These are phyloP conservation scores for Laticauda laticaudata DNA, from an alignment of 2,113 vertebrate species.

Conservation along the genomic window DNA sequence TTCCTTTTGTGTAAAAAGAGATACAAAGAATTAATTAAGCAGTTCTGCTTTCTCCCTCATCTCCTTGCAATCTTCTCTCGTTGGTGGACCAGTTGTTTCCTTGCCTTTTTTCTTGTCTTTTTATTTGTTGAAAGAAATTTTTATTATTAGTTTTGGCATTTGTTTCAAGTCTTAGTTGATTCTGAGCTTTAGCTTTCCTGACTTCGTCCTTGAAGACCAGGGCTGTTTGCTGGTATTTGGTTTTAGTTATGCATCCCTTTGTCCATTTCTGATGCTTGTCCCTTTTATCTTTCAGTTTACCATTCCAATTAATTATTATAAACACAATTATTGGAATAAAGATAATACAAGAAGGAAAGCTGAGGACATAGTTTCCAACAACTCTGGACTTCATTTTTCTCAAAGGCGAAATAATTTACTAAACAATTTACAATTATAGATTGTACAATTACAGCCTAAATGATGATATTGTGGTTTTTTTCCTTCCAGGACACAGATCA, in stretches of 20 bases:
- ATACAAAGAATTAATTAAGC: background rate
- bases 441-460: background rate
- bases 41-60: background rate
- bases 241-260: background rate
- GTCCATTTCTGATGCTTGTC: background rate
- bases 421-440: background rate
- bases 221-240: background rate
- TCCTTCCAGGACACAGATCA: conserved; percentile 86
- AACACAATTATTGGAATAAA: background rate
- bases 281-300: background rate
- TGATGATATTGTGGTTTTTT: conserved; percentile 2
- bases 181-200: background rate
- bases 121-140: background rate
- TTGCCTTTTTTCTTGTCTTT: background rate
- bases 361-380: background rate
- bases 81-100: background rate
- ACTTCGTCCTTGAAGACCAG: background rate
- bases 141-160: background rate
- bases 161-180: background rate
- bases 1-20: background rate
- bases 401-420: background rate
- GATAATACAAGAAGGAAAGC: background rate
- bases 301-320: background rate
- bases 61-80: background rate
- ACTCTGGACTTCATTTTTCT: background rate